Evolutionary conservation across 2,888 invertebrate species (phyloP).

Genomic region (Acrobasis repandana): DNA sequence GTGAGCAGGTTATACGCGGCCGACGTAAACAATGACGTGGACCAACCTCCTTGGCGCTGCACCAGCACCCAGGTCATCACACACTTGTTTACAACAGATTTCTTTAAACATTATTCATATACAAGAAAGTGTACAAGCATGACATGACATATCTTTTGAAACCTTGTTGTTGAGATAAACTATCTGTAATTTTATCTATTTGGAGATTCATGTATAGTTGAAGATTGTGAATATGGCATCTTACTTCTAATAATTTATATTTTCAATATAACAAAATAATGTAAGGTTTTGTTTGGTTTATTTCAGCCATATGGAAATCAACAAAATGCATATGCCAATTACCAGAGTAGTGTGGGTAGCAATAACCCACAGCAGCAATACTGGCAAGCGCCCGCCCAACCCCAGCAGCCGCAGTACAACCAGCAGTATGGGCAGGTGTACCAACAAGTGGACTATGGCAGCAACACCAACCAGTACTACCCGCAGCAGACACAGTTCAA

Average conservation of each 20-base stretch:
- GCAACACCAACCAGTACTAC: conserved; percentile 64
- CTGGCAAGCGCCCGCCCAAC: conserved; percentile 57
- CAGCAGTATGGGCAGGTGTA: conserved; percentile 72
- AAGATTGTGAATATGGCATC: background rate
- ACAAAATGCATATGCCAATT: conserved; percentile 63
- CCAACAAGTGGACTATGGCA: conserved; percentile 57
- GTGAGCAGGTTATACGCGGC: conserved; percentile 59
- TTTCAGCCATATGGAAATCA: conserved; percentile 68
- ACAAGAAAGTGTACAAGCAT: background rate
- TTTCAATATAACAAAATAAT: background rate
- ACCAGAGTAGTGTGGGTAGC: conserved; percentile 44
- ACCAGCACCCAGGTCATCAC: conserved; percentile 25
- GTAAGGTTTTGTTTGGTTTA: conserved; percentile 27
- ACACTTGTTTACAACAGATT: conserved; percentile 44
- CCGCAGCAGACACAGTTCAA: conserved; percentile 58
- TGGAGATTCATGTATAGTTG: background rate
- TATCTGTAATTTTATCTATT: conserved; percentile 7
- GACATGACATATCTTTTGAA: conserved; percentile 7
- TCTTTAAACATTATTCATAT: conserved; percentile 30
- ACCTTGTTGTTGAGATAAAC: background rate
- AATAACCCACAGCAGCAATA: conserved; percentile 58
- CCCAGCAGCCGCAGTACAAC: conserved; percentile 54
- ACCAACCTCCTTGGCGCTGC: conserved; percentile 36
- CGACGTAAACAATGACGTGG: conserved; percentile 78
- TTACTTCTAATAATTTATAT: background rate